phyloP scores from a whole-genome alignment of 2,797 vertebrate genomes.

The Typhlichthys subterraneus region DNA sequence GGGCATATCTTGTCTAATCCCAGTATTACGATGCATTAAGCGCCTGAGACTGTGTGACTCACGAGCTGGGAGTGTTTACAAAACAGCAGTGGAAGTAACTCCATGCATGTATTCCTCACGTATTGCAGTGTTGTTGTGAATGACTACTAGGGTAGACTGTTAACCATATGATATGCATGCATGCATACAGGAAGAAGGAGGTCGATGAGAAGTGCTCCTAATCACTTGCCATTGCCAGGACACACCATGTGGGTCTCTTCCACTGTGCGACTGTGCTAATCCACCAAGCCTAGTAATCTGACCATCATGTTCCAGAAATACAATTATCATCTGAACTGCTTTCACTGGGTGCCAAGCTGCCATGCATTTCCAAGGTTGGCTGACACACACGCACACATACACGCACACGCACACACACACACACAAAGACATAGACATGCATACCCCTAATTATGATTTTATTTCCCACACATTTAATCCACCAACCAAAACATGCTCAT shows the following conservation, averaged over 20 bases:
- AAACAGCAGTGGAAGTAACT: slow-evolving; percentile 40
- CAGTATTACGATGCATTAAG: slow-evolving; percentile 48
- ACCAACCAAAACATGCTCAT: too few species aligned
- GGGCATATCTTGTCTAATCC: slow-evolving; percentile 67
- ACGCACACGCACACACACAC: slow-evolving; percentile 3
- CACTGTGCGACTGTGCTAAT: slow-evolving; percentile 47
- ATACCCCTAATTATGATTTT: too few species aligned
- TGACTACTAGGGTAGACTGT: slow-evolving; percentile 10
- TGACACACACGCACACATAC: slow-evolving; percentile 1
- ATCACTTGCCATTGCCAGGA: slow-evolving; percentile 18
- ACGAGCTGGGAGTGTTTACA: slow-evolving; percentile 54
- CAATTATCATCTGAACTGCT: slow-evolving; percentile 53
- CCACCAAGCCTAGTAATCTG: slow-evolving; percentile 65
- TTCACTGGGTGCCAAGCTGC: slow-evolving; percentile 16
- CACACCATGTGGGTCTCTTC: slow-evolving; percentile 47
- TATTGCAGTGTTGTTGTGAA: not conserved
- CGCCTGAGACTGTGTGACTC: slow-evolving; percentile 47
- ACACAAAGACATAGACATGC: slow-evolving; percentile 3
- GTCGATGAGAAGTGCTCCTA: slow-evolving; percentile 11
- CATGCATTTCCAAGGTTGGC: slow-evolving; percentile 30
- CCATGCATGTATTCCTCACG: not conserved
- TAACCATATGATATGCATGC: not conserved
- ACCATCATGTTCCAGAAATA: slow-evolving; percentile 50
- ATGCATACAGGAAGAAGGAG: not conserved
- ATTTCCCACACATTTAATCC: too few species aligned